Conservation (phyloP, 2,113 vertebrate genomes). For the Blennius ocellaris region DNA sequence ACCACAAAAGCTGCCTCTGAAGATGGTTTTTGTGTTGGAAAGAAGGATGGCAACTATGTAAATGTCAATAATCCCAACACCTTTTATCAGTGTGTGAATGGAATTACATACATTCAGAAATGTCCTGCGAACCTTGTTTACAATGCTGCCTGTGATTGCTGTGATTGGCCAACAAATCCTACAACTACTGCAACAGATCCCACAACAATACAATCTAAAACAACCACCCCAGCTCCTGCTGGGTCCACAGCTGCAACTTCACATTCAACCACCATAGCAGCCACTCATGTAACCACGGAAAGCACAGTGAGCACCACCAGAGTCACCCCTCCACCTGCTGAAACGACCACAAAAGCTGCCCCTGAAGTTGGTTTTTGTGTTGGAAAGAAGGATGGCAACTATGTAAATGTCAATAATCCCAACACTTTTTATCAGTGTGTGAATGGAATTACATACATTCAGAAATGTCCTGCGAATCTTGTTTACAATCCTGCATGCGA, state of each 20-base stretch:
- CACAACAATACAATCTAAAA: no score
- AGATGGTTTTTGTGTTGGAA: constrained; percentile 59
- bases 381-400: constrained; percentile 56
- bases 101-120: no score
- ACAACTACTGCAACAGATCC: no score
- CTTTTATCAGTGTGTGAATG: constrained; percentile 73
- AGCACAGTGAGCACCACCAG: background rate
- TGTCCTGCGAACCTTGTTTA: constrained; percentile 56
- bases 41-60: constrained; percentile 53
- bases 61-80: constrained; percentile 27
- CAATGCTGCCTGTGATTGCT: constrained; percentile 62
- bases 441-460: constrained; percentile 1
- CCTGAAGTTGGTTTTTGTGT: constrained; percentile 60
- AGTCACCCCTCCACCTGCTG: background rate
- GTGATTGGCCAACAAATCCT: constrained; percentile 65
- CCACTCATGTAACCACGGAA: no score
- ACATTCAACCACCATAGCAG: no score
- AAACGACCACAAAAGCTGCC: constrained; percentile 2
- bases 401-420: constrained; percentile 28
- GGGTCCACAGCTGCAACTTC: no score
- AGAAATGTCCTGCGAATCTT: constrained; percentile 53
- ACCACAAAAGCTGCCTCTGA: constrained; percentile 24
- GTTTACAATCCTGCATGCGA: constrained; percentile 58
- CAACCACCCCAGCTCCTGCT: no score
- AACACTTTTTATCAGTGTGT: constrained; percentile 68